phyloP scores from a whole-genome alignment of 2,797 vertebrate species.

The Fundulus diaphanus region DNA sequence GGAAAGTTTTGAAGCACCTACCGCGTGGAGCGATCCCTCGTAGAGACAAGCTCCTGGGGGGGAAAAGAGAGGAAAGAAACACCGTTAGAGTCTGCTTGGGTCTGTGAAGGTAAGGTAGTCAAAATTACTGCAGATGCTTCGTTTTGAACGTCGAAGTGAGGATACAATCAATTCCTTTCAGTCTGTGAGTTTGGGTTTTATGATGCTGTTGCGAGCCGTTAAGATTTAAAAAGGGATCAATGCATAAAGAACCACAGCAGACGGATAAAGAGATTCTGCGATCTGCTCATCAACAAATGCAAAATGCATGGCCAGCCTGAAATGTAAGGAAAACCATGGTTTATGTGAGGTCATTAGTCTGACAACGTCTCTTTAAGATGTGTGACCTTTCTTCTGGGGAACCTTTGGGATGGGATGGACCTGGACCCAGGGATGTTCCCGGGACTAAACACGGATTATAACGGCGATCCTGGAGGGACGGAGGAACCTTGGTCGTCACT shows the following conservation, averaged over 20 bases:
- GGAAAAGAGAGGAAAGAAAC: conserved; percentile 2
- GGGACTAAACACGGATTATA: neutral
- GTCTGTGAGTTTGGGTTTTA: neutral
- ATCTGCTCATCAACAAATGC: neutral
- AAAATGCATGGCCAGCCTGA: no score
- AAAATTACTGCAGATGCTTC: neutral
- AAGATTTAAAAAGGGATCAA: conserved; percentile 3
- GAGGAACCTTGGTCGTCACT: no score
- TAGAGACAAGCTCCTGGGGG: conserved; percentile 76
- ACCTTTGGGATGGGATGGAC: no score
- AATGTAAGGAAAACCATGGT: no score
- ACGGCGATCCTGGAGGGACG: neutral
- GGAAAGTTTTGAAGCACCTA: conserved; percentile 61
- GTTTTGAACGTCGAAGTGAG: conserved; percentile 8
- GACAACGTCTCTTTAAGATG: no score
- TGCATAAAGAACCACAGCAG: neutral
- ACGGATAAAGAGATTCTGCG: neutral
- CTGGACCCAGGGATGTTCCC: no score
- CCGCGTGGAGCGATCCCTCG: conserved; percentile 74
- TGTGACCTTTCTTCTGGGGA: no score
- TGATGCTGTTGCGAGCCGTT: neutral
- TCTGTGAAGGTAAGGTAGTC: conserved; percentile 4
- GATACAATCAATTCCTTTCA: conserved; percentile 15
- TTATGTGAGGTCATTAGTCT: no score
- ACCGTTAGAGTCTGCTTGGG: neutral